Conservation (phyloP, 2,888 invertebrate species). For the Scaptomyza tumidula region DNA sequence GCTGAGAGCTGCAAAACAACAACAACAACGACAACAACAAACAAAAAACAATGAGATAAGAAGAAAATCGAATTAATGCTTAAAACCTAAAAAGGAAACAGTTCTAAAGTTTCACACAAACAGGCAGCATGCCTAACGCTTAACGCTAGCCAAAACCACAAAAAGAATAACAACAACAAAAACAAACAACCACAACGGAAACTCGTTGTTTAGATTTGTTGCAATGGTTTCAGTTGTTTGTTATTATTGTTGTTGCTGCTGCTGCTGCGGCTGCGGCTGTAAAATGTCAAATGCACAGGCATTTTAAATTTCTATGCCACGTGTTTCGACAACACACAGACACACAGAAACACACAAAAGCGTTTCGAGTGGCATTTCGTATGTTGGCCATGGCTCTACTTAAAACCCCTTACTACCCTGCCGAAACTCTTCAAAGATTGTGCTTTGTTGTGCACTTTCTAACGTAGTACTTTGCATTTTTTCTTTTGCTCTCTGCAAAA, state of each 20-base stretch:
- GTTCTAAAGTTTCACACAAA: constrained; percentile 29
- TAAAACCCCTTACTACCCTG: not conserved
- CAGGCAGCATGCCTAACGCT: constrained; percentile 27
- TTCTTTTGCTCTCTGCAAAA: not conserved
- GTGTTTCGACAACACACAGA: constrained; percentile 35
- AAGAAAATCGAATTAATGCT: constrained; percentile 37
- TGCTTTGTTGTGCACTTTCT: constrained; percentile 19
- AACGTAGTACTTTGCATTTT: constrained; percentile 26
- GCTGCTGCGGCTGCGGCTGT: constrained; percentile 22
- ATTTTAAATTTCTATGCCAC: constrained; percentile 40
- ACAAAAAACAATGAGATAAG: not conserved
- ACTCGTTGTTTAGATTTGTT: constrained; percentile 49
- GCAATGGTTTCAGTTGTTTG: constrained; percentile 4
- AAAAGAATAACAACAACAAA: constrained; percentile 5
- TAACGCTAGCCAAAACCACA: constrained; percentile 25
- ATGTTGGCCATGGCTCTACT: constrained; percentile 8
- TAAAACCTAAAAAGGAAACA: constrained; percentile 1
- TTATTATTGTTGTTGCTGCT: constrained; percentile 10
- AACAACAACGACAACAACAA: not conserved
- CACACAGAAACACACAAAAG: constrained; percentile 6
- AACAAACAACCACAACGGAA: constrained; percentile 22
- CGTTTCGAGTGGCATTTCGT: constrained; percentile 38
- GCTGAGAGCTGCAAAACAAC: constrained; percentile 70
- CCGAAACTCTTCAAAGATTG: constrained; percentile 1
- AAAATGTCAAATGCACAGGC: constrained; percentile 62